Evolutionary conservation across 35 echinoderm and acorn worm genomes (phyloP), one percentile per base, ranked within the genome.

Genomic region (Eucidaris tribuloides): DNA sequence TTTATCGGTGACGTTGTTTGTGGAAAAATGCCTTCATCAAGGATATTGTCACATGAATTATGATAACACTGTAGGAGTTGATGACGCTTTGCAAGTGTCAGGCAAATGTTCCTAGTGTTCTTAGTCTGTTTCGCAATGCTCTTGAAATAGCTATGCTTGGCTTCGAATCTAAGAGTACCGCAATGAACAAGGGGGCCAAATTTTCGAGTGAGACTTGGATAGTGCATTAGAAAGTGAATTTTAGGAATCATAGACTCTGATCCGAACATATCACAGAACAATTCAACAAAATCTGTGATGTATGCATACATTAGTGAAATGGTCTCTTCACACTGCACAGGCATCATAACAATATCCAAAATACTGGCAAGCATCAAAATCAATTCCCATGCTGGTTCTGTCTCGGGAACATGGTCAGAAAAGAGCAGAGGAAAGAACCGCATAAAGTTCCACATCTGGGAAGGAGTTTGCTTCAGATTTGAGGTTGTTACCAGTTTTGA

Each of bases 121-220:
- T 86, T 27, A 52, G 66, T 76, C 6, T 45, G 36, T 41, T 58
- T 65, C 42, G 37, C 83, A 77, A 86, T 61, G 23, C 44, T 58
- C 35, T 77, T 86, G 44, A 86, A 86, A 44, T 38, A 74, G 35
- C 66, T 86, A 28, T 74, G 83, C 40, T 86, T 86, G 3, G 66
- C 46, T 29, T 77, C 83, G 77, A 76, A 86, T 77, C 68, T 72
- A 4, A 76, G 50, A 6, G 83, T 86, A n/a, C 63, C 72, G 49
- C 83, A 86, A 37, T 77, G 45, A 23, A 37, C 55, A 45, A 86
- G 44, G 31, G 50, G 83, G 9, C 83, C 83, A 86, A 86, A 77
- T 55, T 77, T 27, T 55, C 17, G 9, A 57, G 72, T 86, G 38
- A 76, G 83, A 6, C 40, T 38, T 39, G 82, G 20, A 72, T 74